Evolutionary conservation across 1,140 invertebrate species (phyloP), one percentile per base, ranked within the genome.

Genomic region (Ruditapes philippinarum): DNA sequence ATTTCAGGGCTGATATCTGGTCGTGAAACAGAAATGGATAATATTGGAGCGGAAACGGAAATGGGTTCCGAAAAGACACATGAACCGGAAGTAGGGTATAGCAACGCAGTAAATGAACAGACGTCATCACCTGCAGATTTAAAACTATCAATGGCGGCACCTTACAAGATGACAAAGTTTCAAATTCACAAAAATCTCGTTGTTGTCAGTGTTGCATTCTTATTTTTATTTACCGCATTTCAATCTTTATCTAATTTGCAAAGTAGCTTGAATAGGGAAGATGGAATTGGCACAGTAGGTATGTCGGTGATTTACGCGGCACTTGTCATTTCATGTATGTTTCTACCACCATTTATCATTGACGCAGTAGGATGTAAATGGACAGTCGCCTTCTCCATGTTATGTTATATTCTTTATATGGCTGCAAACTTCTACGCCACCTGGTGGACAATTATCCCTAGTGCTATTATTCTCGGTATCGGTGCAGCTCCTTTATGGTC

Each of bases 401-500:
- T 98, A 51, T 98, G 98, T 94, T 99, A 99, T 96, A 98, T 98
- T 11, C 97, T 98, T 0, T 99, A 99, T 96, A 99, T 99, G 93
- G 98, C 97, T 9, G 97, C 98, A 2, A 99, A 99, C 96, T 98
- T 99, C 93, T 98, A 98, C 88, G 93, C 95, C 33, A 89, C 90
- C 38, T 96, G 95, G 96, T 98, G 98, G 93, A 98, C 98, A 1
- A 96, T 99, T 33, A 97, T 99, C n/a, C 98, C 98, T 0, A 98
- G 98, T 25, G 98, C 98, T 5, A 97, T 97, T n/a, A 91, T 99
- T 98, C 25, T 93, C 45, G 99, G 99, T 90, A 96, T 99, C 33
- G 98, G 98, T 0, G 98, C 98, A 1, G 98, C 98, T 0, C 98
- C 98, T 51, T 98, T 99, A 97, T 99, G 99, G 99, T 98, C 98